Evolutionary conservation across 1,140 invertebrate genomes (phyloP).

Genomic region (Drosophila nikananu): DNA sequence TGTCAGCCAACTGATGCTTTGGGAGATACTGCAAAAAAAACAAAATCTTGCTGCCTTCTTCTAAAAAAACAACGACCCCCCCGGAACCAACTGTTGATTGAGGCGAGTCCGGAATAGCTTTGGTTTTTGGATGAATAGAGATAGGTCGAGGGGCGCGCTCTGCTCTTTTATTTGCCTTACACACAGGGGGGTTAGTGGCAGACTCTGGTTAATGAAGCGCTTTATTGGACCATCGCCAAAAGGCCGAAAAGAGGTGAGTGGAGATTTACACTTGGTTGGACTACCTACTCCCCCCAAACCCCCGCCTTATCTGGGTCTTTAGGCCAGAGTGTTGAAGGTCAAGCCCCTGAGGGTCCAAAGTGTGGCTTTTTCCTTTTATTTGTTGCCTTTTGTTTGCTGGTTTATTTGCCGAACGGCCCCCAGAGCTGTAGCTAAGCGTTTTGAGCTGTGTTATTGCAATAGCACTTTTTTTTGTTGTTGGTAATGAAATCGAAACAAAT

Average conservation of each 20-base stretch:
- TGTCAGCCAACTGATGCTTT: conserved; percentile 17
- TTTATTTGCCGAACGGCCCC: conserved; percentile 35
- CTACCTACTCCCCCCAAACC: neutral
- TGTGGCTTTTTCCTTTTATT: conserved; percentile 15
- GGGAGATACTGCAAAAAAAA: neutral
- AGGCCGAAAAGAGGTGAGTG: conserved; percentile 54
- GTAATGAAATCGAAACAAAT: conserved; percentile 63
- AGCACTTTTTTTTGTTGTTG: conserved; percentile 45
- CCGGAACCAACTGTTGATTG: conserved; percentile 69
- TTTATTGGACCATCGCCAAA: conserved; percentile 59
- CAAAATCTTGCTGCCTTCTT: conserved; percentile 11
- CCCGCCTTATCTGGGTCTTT: conserved; percentile 31
- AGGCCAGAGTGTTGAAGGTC: conserved; percentile 52
- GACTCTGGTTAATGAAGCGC: conserved; percentile 66
- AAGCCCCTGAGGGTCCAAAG: conserved; percentile 42
- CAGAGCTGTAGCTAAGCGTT: conserved; percentile 28
- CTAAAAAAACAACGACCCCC: neutral
- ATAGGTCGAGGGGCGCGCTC: conserved; percentile 34
- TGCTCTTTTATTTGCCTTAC: conserved; percentile 13
- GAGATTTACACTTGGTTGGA: conserved; percentile 34
- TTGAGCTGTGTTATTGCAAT: conserved; percentile 70
- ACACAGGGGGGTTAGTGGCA: conserved; percentile 5
- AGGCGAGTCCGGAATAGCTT: conserved; percentile 30
- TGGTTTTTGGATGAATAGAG: conserved; percentile 36
- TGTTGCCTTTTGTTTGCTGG: conserved; percentile 20